A percentile compares a stretch with the other conserved stretches of the same genome.
These are phyloP conservation scores for Cairina moschata DNA, from an alignment of 2,113 vertebrate species.

Conservation along the genomic window DNA sequence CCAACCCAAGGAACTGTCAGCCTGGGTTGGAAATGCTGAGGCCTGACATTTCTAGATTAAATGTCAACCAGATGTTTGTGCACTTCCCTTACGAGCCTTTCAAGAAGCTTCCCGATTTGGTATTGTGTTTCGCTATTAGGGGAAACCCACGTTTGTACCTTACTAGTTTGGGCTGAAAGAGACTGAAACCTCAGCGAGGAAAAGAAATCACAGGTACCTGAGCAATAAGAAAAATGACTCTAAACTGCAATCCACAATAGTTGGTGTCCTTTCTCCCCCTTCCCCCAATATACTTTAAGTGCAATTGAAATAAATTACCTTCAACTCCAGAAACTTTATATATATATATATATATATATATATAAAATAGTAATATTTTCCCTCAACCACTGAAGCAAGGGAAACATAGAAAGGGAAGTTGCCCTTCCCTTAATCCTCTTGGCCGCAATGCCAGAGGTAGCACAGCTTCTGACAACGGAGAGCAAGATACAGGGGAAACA, in stretches of 20 bases:
- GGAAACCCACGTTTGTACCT: slow-evolving; percentile 1
- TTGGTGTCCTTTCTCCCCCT: neutral
- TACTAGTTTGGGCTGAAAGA: neutral
- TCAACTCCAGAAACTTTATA: neutral
- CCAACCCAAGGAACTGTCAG: slow-evolving; percentile 51
- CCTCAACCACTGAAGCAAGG: neutral
- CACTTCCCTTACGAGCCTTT: slow-evolving; percentile 28
- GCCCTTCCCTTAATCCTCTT: neutral
- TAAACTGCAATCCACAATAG: neutral
- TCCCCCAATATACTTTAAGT: neutral
- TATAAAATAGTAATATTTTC: slow-evolving; percentile 24
- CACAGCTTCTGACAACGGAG: neutral
- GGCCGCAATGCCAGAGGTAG: neutral
- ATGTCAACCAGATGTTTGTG: slow-evolving; percentile 60
- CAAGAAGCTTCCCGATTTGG: slow-evolving; percentile 1
- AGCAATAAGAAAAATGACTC: neutral
- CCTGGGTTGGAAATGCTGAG: slow-evolving; percentile 52
- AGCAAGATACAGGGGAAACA: neutral
- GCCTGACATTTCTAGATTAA: slow-evolving; percentile 63
- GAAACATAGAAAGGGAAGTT: neutral
- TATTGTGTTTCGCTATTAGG: slow-evolving; percentile 25
- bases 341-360: too few species aligned
- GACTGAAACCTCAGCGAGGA: neutral
- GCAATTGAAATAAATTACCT: neutral
- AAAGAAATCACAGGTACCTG: neutral